A percentile compares a stretch with the other conserved stretches of the same genome.
Conservation (phyloP, 2,113 vertebrate species). For the Diphyllodes magnificus region DNA sequence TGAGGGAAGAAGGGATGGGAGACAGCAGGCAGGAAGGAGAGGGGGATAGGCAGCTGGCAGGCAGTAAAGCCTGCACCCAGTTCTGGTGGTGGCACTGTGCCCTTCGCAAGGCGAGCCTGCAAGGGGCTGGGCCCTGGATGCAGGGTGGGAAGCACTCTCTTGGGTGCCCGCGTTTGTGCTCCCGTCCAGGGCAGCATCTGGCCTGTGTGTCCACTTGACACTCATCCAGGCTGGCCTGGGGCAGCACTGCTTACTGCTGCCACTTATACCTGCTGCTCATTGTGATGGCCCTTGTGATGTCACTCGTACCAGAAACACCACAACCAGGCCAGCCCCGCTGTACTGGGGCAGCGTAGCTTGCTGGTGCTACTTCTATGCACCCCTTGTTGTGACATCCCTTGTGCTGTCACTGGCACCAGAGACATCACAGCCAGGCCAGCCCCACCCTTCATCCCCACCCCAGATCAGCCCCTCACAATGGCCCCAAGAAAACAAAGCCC, state of each 20-base stretch:
- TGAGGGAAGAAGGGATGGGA: not conserved
- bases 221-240: not conserved
- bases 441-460: not conserved
- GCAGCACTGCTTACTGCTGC: not conserved
- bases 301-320: not conserved
- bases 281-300: not conserved
- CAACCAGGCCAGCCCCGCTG: not conserved
- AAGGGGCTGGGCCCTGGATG: not conserved
- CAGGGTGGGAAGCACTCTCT: not conserved
- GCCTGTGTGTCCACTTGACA: too few species aligned
- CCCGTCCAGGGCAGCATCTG: not conserved
- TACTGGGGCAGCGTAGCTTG: not conserved
- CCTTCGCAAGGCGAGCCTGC: accelerated
- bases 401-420: not conserved
- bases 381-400: not conserved
- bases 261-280: not conserved
- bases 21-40: not conserved
- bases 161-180: not conserved
- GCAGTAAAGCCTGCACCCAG: not conserved
- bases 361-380: not conserved
- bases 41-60: not conserved
- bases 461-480: not conserved
- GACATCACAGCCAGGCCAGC: not conserved
- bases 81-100: not conserved
- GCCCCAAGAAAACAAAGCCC: not conserved